A percentile compares a stretch with the other conserved stretches of the same genome.
Evolutionary conservation across 2,113 vertebrate genomes (phyloP).

Genomic region (Sebastes fasciatus): DNA sequence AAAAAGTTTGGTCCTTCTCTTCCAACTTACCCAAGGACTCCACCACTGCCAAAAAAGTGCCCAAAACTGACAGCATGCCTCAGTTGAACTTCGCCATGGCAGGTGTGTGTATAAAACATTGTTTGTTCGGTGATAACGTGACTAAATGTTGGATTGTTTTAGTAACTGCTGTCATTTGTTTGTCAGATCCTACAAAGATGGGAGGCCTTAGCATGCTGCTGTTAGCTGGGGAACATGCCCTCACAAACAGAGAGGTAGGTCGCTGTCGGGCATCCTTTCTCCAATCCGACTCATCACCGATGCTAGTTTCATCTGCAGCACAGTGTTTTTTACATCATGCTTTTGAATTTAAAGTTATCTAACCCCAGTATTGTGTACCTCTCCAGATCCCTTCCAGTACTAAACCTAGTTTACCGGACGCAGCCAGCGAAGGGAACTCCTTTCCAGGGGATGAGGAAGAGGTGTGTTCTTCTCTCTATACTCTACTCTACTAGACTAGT

Average conservation of each 20-base stretch:
- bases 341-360: neutral
- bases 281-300: neutral
- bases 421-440: conserved; percentile 66
- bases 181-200: conserved; percentile 96
- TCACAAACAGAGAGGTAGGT: conserved; percentile 94
- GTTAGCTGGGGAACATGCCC: conserved; percentile 95
- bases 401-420: conserved; percentile 70
- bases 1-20: conserved; percentile 93
- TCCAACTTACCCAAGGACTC: conserved; percentile 91
- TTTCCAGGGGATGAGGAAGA: conserved; percentile 67
- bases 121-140: neutral
- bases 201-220: conserved; percentile 98
- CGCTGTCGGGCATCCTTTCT: neutral
- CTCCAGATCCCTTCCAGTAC: conserved; percentile 79
- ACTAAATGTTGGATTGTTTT: conserved; percentile 8
- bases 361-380: neutral
- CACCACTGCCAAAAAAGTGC: conserved; percentile 88
- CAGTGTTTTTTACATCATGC: neutral
- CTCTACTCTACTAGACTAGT: neutral
- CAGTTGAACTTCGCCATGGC: conserved; percentile 98
- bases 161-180: conserved; percentile 15
- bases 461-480: conserved; percentile 60
- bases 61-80: conserved; percentile 91
- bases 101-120: conserved; percentile 83
- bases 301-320: neutral